Percentiles rank a stretch among this genome's conserved stretches.
Evolutionary conservation across 2,888 invertebrate genomes (phyloP).

Genomic region (Cryptus armator): DNA sequence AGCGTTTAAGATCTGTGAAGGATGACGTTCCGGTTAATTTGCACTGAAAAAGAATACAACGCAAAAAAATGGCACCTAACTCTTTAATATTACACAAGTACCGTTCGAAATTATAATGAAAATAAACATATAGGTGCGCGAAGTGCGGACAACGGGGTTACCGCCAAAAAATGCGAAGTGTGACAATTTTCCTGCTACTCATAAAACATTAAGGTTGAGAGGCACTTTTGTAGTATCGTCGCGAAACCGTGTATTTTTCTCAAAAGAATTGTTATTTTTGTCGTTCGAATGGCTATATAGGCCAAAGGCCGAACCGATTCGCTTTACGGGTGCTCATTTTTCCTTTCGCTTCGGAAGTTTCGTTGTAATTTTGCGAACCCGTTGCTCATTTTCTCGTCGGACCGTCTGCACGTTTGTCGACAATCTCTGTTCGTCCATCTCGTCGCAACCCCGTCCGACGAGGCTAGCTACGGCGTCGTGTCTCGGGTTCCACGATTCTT

Average conservation of each 20-base stretch:
- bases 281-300: conserved; percentile 21
- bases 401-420: conserved; percentile 25
- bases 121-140: no score
- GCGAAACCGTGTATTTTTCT: conserved; percentile 19
- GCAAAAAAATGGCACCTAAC: no score
- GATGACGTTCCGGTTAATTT: no score
- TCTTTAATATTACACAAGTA: no score
- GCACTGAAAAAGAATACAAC: no score
- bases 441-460: conserved; percentile 28
- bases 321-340: conserved; percentile 68
- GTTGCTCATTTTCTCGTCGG: conserved; percentile 44
- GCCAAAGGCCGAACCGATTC: conserved; percentile 46
- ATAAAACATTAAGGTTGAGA: neutral
- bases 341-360: conserved; percentile 68
- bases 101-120: no score
- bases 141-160: no score
- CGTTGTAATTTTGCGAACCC: conserved; percentile 67
- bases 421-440: conserved; percentile 49
- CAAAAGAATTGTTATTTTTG: conserved; percentile 13
- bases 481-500: conserved; percentile 52
- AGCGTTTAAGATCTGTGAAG: no score
- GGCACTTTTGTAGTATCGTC: neutral
- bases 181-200: neutral
- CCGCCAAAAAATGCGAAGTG: neutral
- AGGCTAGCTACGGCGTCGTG: conserved; percentile 25